Evolutionary conservation across 2,888 invertebrate genomes (phyloP), one percentile per base, ranked within the genome.

Genomic region (Plagiodera versicolora): DNA sequence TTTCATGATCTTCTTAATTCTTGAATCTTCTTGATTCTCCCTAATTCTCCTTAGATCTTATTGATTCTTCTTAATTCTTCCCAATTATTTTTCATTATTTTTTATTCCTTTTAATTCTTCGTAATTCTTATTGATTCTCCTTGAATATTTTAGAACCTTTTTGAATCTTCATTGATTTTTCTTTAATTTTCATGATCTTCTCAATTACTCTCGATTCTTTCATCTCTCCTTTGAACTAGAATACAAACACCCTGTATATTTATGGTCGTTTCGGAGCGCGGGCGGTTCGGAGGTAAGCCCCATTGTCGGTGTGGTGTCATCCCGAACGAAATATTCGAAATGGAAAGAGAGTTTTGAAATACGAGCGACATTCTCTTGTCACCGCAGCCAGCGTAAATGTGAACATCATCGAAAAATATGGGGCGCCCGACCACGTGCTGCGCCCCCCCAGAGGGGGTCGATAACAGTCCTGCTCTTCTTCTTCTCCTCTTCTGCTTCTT

Each of bases 371-470:
- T 57, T 57, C 49, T 57, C 61, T 57, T 56, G 57, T 54, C 54
- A 57, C 61, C 57, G 59, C 54, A 54, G 59, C 54, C 47, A 32
- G 54, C 49, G 61, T 58, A 49, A 61, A 49, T 53, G 28, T 54
- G 14, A 58, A 58, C 55, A 61, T 58, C 66, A 60, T 67, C 59
- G 66, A 66, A 71, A 24, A 70, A 68, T 70, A 71, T 71, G 67
- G 67, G 71, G 70, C 68, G 70, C 71, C 70, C 59, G 67, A 61
- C 63, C 65, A 62, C 71, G 68, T 66, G 71, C 71, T 71, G 71
- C 19, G 68, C 57, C 52, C 51, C 51, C 57, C 60, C 9, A 44
- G 16, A 63, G 68, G 71, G 66, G 61, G 64, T 56, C 65, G 57
- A 63, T 64, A 63, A 64, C 66, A 58, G 59, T 61, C 39, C 11